These are phyloP conservation scores for Onychostruthus taczanowskii DNA, from an alignment of 2,113 vertebrate genomes.

Conservation along the genomic window DNA sequence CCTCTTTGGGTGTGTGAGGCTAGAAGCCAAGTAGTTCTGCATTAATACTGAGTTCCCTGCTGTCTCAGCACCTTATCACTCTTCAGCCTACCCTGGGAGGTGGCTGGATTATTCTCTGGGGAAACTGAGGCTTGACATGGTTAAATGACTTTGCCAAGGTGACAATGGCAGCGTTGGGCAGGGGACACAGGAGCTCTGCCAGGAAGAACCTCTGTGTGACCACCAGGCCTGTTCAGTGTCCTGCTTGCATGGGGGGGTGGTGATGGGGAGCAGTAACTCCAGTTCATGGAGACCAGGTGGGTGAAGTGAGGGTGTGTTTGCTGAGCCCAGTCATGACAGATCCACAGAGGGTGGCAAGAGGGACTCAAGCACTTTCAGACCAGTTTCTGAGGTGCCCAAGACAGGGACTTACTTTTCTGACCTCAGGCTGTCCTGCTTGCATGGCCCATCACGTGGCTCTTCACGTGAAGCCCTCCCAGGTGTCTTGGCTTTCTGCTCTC, in stretches of 20 bases:
- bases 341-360: neutral
- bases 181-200: neutral
- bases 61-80: neutral
- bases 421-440: neutral
- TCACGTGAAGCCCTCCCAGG: neutral
- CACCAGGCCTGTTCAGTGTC: neutral
- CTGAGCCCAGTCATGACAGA: neutral
- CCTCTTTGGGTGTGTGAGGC: neutral
- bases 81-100: neutral
- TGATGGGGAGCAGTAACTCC: neutral
- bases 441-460: neutral
- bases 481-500: neutral
- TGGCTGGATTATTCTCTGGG: neutral
- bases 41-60: neutral
- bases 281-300: neutral
- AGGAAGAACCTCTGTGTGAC: neutral
- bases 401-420: neutral
- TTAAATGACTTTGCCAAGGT: neutral
- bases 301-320: neutral
- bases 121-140: neutral
- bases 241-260: neutral
- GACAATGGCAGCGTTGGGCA: fast-evolving
- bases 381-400: neutral
- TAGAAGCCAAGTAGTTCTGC: neutral
- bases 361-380: neutral